These are phyloP conservation scores for Cinara cedri DNA, from an alignment of 2,888 invertebrate species.

Conservation along the genomic window DNA sequence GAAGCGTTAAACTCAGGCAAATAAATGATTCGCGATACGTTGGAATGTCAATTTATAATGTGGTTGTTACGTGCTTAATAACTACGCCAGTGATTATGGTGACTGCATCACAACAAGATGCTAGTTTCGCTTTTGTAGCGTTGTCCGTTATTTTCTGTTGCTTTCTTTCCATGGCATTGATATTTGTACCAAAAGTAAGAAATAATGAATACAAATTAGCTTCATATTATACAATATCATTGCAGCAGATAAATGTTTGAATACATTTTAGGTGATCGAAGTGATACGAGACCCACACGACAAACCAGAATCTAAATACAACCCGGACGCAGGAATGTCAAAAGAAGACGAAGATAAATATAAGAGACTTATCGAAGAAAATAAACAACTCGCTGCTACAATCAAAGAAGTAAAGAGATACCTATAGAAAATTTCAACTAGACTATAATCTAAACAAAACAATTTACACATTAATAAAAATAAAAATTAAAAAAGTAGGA, in stretches of 20 bases:
- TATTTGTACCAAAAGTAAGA: conserved; percentile 94
- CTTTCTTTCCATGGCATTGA: conserved; percentile 96
- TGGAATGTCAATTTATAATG: conserved; percentile 99
- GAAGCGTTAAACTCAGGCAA: conserved; percentile 94
- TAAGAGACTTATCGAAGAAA: conserved; percentile 89
- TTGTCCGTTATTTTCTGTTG: conserved; percentile 97
- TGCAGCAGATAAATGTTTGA: background rate
- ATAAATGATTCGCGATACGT: conserved; percentile 98
- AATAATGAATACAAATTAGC: background rate
- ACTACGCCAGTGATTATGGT: conserved; percentile 98
- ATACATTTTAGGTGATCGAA: conserved; percentile 75
- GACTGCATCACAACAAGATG: conserved; percentile 96
- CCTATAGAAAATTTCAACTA: background rate
- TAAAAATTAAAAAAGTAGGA: no score
- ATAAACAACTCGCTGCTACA: conserved; percentile 93
- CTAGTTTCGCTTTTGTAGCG: conserved; percentile 95
- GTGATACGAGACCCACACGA: conserved; percentile 87
- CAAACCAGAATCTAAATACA: conserved; percentile 85
- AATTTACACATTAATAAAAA: no score
- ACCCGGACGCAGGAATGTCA: conserved; percentile 79
- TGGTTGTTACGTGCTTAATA: conserved; percentile 95
- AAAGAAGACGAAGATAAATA: conserved; percentile 95
- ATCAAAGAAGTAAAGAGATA: conserved; percentile 78
- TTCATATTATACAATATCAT: background rate
- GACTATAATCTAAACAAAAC: no score